Evolutionary conservation across 2,888 invertebrate genomes (phyloP).

Genomic region (Mantis religiosa): DNA sequence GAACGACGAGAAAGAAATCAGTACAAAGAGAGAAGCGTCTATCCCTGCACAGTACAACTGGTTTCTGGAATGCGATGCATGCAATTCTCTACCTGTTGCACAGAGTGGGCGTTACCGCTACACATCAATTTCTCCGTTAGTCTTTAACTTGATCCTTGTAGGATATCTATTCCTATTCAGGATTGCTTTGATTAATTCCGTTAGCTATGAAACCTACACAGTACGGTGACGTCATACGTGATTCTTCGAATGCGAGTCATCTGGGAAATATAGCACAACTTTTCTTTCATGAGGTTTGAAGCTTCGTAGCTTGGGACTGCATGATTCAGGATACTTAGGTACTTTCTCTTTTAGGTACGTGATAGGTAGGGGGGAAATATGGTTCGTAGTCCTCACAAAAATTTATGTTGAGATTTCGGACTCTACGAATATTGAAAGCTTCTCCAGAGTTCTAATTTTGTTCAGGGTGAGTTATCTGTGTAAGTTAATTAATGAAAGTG

Average conservation of each 20-base stretch:
- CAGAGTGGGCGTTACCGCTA: not conserved
- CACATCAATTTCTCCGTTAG: not conserved
- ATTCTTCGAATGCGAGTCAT: not conserved
- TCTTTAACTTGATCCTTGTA: not conserved
- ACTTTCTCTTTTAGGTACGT: too few relatives aligned
- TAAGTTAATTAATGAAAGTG: too few relatives aligned
- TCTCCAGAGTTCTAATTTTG: too few relatives aligned
- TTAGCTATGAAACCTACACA: not conserved
- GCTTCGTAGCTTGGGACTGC: not conserved
- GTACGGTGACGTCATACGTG: not conserved
- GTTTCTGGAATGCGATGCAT: not conserved
- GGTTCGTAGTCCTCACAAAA: too few relatives aligned
- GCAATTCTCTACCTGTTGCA: not conserved
- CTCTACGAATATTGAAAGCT: too few relatives aligned
- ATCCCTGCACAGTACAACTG: not conserved
- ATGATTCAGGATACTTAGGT: too few relatives aligned
- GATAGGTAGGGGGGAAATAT: too few relatives aligned
- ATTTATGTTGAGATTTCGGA: too few relatives aligned
- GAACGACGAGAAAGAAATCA: too few relatives aligned
- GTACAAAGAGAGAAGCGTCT: too few relatives aligned
- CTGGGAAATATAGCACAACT: not conserved
- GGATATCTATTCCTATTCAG: not conserved
- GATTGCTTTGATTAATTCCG: not conserved
- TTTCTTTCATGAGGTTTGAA: not conserved
- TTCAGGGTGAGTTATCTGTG: too few relatives aligned